These are phyloP conservation scores for Callinectes sapidus DNA, from an alignment of 2,888 invertebrate genomes.

Conservation along the genomic window DNA sequence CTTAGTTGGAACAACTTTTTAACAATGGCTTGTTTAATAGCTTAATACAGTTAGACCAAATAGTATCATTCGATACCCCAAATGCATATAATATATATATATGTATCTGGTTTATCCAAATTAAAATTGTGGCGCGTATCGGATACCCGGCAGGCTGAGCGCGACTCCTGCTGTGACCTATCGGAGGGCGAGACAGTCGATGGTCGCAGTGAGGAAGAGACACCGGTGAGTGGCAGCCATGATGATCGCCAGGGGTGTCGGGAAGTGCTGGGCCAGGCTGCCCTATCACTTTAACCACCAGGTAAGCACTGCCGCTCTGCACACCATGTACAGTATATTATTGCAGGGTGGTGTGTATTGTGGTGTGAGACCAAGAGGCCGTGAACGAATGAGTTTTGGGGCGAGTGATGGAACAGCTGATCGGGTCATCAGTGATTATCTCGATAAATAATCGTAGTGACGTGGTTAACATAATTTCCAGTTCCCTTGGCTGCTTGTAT, in stretches of 20 bases:
- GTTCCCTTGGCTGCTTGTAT: too few species aligned
- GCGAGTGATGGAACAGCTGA: neutral
- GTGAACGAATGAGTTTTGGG: neutral
- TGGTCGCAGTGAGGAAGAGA: neutral
- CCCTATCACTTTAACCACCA: constrained; percentile 47
- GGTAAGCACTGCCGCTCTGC: constrained; percentile 7
- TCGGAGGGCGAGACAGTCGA: neutral
- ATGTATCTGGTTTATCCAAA: too few species aligned
- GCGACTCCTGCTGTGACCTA: neutral
- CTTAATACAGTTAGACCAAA: too few species aligned
- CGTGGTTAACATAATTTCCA: neutral
- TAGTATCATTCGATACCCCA: too few species aligned
- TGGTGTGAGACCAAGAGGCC: neutral
- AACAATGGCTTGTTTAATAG: too few species aligned
- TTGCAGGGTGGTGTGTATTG: neutral
- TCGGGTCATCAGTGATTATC: neutral
- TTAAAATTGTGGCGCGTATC: too few species aligned
- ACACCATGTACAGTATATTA: neutral
- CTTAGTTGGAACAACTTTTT: too few species aligned
- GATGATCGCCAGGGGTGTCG: constrained; percentile 46
- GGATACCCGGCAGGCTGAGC: too few species aligned
- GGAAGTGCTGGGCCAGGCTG: constrained; percentile 59
- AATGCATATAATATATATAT: too few species aligned
- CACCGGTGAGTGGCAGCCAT: constrained; percentile 45
- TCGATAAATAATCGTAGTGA: neutral